Conservation (phyloP, 2,113 vertebrate genomes). For the Engraulis encrasicolus region DNA sequence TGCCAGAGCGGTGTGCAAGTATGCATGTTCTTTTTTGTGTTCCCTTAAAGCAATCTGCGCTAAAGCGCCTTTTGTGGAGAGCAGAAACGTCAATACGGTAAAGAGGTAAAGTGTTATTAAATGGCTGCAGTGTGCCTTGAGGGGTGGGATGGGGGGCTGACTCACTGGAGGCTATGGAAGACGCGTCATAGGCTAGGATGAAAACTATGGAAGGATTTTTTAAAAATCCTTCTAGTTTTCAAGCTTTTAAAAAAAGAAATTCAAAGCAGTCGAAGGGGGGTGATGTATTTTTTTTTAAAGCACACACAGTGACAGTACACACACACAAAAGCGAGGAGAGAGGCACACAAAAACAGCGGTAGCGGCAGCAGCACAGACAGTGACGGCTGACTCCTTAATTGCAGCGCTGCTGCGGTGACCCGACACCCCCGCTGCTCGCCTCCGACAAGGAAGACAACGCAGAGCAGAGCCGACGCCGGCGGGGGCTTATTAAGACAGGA, state of each 20-base stretch:
- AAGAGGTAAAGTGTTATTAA: conserved; percentile 26
- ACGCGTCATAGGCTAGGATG: neutral
- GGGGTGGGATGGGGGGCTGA: neutral
- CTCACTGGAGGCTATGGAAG: neutral
- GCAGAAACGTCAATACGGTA: conserved; percentile 1
- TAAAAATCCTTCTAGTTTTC: too few relatives aligned
- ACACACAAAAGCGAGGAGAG: too few relatives aligned
- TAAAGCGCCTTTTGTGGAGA: conserved; percentile 19
- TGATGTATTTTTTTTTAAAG: too few relatives aligned
- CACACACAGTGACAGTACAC: too few relatives aligned
- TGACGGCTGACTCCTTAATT: neutral
- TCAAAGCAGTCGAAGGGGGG: neutral
- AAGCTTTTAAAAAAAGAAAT: too few relatives aligned
- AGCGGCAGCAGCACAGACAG: neutral
- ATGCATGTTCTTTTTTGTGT: neutral
- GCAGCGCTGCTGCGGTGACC: neutral
- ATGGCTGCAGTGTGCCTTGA: neutral
- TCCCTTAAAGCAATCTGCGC: conserved; percentile 26
- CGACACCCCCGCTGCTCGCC: neutral
- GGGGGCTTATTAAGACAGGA: neutral
- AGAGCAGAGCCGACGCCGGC: too few relatives aligned
- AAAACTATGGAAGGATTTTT: neutral
- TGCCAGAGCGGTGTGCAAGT: neutral
- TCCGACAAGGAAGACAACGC: neutral
- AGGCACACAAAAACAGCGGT: neutral